Evolutionary conservation across 2,888 invertebrate species (phyloP), one percentile per base, ranked within the genome.

Genomic region (Amiota mariae): DNA sequence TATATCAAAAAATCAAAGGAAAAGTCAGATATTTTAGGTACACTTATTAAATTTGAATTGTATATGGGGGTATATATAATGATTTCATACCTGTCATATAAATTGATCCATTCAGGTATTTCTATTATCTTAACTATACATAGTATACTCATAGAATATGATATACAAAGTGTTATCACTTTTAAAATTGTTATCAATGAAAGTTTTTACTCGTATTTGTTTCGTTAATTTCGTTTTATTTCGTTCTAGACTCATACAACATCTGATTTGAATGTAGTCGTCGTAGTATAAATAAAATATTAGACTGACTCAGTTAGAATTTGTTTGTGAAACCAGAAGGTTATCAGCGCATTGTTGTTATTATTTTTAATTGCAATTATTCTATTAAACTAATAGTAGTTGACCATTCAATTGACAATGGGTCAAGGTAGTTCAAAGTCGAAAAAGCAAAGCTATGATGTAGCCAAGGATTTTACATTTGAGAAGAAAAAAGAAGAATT

Each of bases 391-490:
- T 59, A n/a, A 47, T n/a, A 56, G 1, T n/a, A 13, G 8, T 9
- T 0, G 48, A 2, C 12, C 10, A 49, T 18, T 51, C 10, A 57
- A 20, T 20, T 18, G 15, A 48, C 36, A 8, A 83, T 84, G 84
- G 83, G 83, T 72, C 73, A 72, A 64, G 73, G 78, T 6, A 79
- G 67, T 68, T 81, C 82, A 12, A 84, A 78, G 73, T 47, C 68
- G 13, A 74, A 75, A n/a, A 73, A 74, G n/a, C 72, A 74, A 0
- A 85, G 77, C 72, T 80, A 82, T 63, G 76, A 81, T 20, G 74
- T 84, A 70, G 71, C 76, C 47, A 54, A 51, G 49, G 71, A 72
- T 51, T 64, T 72, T 18, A 48, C 51, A 11, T 61, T 47, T 51
- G 61, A 49, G 12, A 61, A 49, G 18, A 20, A 15, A 11, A 12